Base-by-base conservation (phyloP, 1,140 invertebrate genomes). In the Neuroterus valhalla region DNA sequence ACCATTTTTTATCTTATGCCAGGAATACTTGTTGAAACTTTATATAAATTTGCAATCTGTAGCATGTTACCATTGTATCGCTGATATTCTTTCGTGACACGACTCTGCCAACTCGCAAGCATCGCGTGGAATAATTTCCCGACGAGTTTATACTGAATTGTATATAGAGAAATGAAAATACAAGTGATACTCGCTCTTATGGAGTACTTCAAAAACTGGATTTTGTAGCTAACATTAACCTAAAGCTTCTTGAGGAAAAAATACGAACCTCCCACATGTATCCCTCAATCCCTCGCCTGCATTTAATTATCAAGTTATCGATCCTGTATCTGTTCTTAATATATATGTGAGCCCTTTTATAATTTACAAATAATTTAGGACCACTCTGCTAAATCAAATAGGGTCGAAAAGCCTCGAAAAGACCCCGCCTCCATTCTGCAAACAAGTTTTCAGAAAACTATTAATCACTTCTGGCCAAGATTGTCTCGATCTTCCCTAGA, bases 111-210 rank as follows among this genome's bases (percentile, higher is more conserved):
- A 86, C 84, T 81, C 81, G 80, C 78, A 82, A 85, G 82, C 82
- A 68, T 70, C 78, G 85, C 86, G 82, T 88, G 85, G 86, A 87
- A 88, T 88, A 88, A 79, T 85, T 88, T 87, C 85, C 70, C 78
- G 66, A 62, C 23, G 44, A 31, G 26, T 62, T 62, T 62, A 12
- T 26, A 62, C 45, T 46, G 43, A 38, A 62, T 31, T 62, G 52
- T 62, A 62, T 15, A 62, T 62, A 62, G 23, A 62, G 23, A 62
- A 15, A 23, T 62, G 52, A 31, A 62, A 62, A 62, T 62, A 62
- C 15, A 31, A 55, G 21, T 26, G 26, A 55, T 10, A 3, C 2
- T 26, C 21, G 52, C 31, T 15, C 52, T 5, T 15, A 26, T 31
- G 31, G 31, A 62, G 31, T 26, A 62, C 14, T 26, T 62, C 52